These are phyloP conservation scores for Ochropleura leucogaster DNA, from an alignment of 2,888 invertebrate genomes.

Conservation along the genomic window DNA sequence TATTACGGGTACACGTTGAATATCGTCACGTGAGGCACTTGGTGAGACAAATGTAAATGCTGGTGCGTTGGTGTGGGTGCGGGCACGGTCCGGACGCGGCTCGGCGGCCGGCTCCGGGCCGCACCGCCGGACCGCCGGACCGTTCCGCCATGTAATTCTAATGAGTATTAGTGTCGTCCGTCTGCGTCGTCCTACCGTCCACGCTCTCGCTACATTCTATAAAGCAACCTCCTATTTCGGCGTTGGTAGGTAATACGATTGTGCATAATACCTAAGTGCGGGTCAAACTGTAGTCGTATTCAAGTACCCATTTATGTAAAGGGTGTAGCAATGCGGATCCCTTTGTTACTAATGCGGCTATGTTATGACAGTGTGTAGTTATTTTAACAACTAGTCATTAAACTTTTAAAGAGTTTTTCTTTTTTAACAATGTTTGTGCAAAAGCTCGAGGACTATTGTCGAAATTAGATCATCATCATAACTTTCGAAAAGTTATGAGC, in stretches of 20 bases:
- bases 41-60: slow-evolving; percentile 60
- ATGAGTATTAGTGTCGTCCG: slow-evolving; percentile 89
- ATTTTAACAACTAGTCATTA: slow-evolving; percentile 36
- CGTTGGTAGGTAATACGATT: slow-evolving; percentile 74
- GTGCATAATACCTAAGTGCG: slow-evolving; percentile 69
- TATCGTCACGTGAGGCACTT: slow-evolving; percentile 32
- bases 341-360: slow-evolving; percentile 39
- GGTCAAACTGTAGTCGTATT: slow-evolving; percentile 62
- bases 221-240: slow-evolving; percentile 74
- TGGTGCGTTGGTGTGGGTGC: slow-evolving; percentile 42
- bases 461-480: no score
- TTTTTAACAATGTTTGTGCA: no score
- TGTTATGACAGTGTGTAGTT: slow-evolving; percentile 40
- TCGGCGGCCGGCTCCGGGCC: slow-evolving; percentile 32
- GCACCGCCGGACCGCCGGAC: slow-evolving; percentile 55
- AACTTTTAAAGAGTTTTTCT: slow-evolving; percentile 14
- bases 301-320: slow-evolving; percentile 58
- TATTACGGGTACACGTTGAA: slow-evolving; percentile 28
- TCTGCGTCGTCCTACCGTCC: slow-evolving; percentile 74
- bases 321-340: slow-evolving; percentile 44
- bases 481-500: neutral
- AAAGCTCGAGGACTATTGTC: no score
- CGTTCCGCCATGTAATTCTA: slow-evolving; percentile 89
- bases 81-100: slow-evolving; percentile 44
- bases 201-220: slow-evolving; percentile 72